Evolutionary conservation across 1,140 invertebrate species (phyloP), one percentile per base, ranked within the genome.

Genomic region (Cardiocondyla obscurior): DNA sequence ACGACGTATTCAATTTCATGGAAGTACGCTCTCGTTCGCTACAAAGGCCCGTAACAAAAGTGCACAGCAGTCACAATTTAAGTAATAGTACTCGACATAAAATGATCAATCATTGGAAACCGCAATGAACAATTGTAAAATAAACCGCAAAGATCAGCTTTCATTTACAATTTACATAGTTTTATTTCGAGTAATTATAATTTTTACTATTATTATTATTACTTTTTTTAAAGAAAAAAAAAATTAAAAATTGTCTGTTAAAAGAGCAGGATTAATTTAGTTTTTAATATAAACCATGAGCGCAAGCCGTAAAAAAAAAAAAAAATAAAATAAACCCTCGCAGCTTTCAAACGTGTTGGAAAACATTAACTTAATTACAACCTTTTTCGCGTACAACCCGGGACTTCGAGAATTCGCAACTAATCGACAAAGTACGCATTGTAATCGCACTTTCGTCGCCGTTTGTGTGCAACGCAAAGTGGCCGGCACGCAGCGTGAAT

Each of bases 1-100:
- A 42, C 42, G 62, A 39, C 46, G 33, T 79, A 79, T 79, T 79
- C 33, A 79, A 79, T 79, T 79, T 79, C 62, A 67, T 49, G 16
- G 22, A 14, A 51, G 22, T 30, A 77, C 39, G 28, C 22, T 39
- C 74, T 28, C n/a, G 74, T 67, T 67, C 33, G 44, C 44, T 67
- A 79, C 74, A 67, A 79, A 79, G 46, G 74, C 22, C 39, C 22
- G 44, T 51, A 49, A 77, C 67, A 67, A 67, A 77, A 77, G 51
- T 55, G 74, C 25, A 10, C 16, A 3, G 46, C 12, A 53, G 12
- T 79, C 74, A 67, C 74, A 53, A 67, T 79, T 67, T 67, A 79
- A 67, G 62, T 79, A 67, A 79, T 67, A 67, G 22, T 39, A 19
- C 74, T 53, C 22, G 10, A 67, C 16, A 33, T 33, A 16, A 79